Base-by-base conservation (phyloP, 2,888 invertebrate genomes). In the Leptinotarsa juncta region DNA sequence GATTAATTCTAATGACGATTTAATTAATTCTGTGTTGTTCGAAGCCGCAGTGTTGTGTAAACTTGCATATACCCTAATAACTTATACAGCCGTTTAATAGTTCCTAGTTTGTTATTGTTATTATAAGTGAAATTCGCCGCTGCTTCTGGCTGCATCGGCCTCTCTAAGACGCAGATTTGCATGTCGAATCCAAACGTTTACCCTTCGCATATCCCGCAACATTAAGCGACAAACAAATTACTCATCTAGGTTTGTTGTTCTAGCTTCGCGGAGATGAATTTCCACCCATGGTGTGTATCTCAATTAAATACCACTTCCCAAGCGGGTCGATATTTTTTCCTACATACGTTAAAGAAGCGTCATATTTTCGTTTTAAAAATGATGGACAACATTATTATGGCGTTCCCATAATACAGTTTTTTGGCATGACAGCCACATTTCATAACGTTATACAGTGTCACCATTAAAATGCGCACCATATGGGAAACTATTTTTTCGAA, bases 121-220 rank as follows among this genome's bases (percentile, higher is more conserved):
- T 77, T 77, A 75, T 73, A 67, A 68, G 65, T 32, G 75, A 65
- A 75, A 73, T 68, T 65, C 62, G 55, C 16, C 69, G 50, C 53
- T 26, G 48, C 68, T 67, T 49, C 69, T 70, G 71, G 55, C 65
- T 65, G 68, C 71, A 68, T 53, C 68, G 71, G 67, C 73, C 42
- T 65, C 65, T 53, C 57, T 65, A 70, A 74, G 73, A 65, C 49
- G 65, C 60, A 74, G 76, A 79, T 79, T 79, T 79, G 77, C 78
- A 79, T 78, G 78, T 76, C 78, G 79, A 77, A 77, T 77, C 71
- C 65, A 70, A 79, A 76, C 69, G 75, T 76, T 77, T 75, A 76
- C 76, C 68, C 75, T 74, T 20, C 70, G 65, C 69, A 72, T 76
- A 73, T 73, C 72, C 70, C 70, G 65, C 66, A 57, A 77, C 72